phyloP scores from a whole-genome alignment of 2,113 vertebrate species.

The Macrotis lagotis region DNA sequence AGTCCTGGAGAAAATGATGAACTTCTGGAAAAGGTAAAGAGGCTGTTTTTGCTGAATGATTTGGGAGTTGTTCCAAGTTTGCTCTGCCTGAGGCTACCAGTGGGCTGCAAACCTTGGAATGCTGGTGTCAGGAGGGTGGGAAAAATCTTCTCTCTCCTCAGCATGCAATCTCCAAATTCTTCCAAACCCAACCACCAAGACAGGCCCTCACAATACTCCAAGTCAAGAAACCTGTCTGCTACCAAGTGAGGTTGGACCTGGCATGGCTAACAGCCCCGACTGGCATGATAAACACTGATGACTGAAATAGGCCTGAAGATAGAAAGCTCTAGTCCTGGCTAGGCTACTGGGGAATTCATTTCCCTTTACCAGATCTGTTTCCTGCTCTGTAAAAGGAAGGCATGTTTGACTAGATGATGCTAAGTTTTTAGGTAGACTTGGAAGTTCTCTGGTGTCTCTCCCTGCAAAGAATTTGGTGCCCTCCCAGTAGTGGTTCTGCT shows the following conservation, averaged over 20 bases:
- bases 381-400: not conserved
- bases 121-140: not conserved
- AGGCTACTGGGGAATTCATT: not conserved
- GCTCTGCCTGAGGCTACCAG: not conserved
- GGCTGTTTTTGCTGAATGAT: conserved; percentile 21
- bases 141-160: not conserved
- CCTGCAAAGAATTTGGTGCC: not conserved
- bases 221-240: not conserved
- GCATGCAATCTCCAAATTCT: not conserved
- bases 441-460: not conserved
- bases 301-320: not conserved
- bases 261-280: not conserved
- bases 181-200: not conserved
- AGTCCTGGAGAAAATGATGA: conserved; percentile 21
- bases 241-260: not conserved
- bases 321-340: not conserved
- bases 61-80: conserved; percentile 22
- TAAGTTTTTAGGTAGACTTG: not conserved
- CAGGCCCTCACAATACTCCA: not conserved
- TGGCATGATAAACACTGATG: not conserved
- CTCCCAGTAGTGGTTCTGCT: not conserved
- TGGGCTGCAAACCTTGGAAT: not conserved
- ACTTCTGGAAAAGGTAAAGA: conserved; percentile 63
- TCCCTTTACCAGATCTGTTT: not conserved
- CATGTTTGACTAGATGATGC: not conserved